A percentile compares a stretch with the other conserved stretches of the same genome.
These are phyloP conservation scores for Kryphioiulus occultus DNA, from an alignment of 2,888 invertebrate genomes.

Conservation along the genomic window DNA sequence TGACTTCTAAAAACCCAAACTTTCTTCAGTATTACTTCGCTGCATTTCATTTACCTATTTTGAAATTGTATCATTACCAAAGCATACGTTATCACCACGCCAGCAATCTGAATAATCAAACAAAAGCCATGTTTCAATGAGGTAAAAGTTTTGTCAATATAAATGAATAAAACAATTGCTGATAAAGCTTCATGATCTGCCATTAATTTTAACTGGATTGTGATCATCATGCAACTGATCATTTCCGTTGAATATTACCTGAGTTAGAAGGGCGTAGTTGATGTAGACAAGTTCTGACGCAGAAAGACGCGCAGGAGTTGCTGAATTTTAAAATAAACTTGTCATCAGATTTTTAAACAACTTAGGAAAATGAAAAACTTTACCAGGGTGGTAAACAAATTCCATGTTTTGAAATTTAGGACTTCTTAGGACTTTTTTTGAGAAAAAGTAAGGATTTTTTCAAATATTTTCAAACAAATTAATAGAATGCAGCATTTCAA, in stretches of 20 bases:
- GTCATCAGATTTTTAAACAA: not conserved
- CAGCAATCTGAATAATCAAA: conserved; percentile 43
- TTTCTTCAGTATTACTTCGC: not conserved
- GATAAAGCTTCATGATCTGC: too few relatives aligned
- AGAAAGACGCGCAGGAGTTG: conserved; percentile 35
- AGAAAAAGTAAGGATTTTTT: too few relatives aligned
- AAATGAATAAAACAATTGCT: too few relatives aligned
- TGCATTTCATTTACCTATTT: conserved; percentile 32
- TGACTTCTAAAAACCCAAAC: not conserved
- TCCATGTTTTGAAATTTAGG: too few relatives aligned
- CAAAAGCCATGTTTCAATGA: not conserved
- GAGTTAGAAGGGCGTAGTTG: conserved; percentile 39
- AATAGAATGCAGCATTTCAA: too few relatives aligned
- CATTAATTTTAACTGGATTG: not conserved
- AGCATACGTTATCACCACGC: conserved; percentile 42
- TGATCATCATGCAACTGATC: too few relatives aligned
- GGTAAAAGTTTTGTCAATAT: not conserved
- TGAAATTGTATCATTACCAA: conserved; percentile 48
- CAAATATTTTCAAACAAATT: too few relatives aligned
- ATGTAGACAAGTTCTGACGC: conserved; percentile 42
- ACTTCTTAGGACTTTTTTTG: too few relatives aligned
- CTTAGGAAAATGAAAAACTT: not conserved
- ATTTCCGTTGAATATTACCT: too few relatives aligned
- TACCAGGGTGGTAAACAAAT: too few relatives aligned
- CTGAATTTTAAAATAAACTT: not conserved